phyloP scores from a whole-genome alignment of 2,113 vertebrate genomes.

The Elaphurus davidianus region DNA sequence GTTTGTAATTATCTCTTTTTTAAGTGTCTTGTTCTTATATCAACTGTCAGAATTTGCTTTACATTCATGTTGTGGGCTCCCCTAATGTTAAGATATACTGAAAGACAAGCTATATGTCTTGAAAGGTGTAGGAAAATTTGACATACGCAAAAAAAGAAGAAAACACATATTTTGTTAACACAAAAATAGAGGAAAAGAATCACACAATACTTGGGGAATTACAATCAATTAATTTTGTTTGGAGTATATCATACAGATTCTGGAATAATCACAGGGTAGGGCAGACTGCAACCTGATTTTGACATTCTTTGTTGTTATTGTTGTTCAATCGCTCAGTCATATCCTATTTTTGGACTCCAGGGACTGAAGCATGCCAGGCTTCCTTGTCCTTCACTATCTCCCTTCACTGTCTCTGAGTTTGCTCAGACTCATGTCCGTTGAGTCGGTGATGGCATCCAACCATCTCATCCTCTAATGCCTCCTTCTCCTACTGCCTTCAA shows the following conservation, averaged over 20 bases:
- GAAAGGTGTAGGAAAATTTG: not conserved
- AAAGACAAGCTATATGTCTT: not conserved
- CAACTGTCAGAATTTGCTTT: not conserved
- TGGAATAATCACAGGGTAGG: not conserved
- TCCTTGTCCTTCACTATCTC: not conserved
- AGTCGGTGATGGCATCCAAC: not conserved
- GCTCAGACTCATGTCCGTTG: not conserved
- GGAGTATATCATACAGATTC: not conserved
- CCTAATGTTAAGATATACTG: not conserved
- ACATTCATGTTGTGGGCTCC: not conserved
- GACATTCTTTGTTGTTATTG: not conserved
- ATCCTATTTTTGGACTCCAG: not conserved
- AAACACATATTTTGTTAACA: not conserved
- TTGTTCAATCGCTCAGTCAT: rapidly evolving
- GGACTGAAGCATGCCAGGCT: not conserved
- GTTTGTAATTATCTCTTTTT: not conserved
- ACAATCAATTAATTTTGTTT: not conserved
- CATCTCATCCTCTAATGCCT: not conserved
- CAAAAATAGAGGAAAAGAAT: not conserved
- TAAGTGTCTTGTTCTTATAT: not conserved
- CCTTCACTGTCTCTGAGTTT: not conserved
- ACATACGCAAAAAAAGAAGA: not conserved
- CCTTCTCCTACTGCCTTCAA: not conserved
- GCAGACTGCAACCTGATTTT: not conserved
- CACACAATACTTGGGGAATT: not conserved